Evolutionary conservation across 2,888 invertebrate species (phyloP).

Genomic region (Microctonus brassicae): DNA sequence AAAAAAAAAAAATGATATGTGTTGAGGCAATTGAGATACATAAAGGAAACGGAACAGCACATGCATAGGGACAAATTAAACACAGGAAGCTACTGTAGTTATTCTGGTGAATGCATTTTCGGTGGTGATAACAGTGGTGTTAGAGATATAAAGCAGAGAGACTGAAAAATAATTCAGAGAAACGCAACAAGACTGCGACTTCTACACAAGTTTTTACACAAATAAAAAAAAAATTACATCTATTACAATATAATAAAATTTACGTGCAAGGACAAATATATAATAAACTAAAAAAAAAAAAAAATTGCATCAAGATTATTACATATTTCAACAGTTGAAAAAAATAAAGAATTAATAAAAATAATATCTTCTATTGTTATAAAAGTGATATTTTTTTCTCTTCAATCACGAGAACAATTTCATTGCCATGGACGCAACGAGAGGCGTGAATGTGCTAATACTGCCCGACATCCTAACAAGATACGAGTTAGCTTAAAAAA

Average conservation of each 20-base stretch:
- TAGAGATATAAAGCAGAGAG: background rate
- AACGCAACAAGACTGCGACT: background rate
- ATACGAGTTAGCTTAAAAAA: conserved; percentile 29
- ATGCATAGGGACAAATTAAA: background rate
- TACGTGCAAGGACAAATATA: too few species aligned
- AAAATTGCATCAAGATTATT: too few species aligned
- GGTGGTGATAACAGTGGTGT: background rate
- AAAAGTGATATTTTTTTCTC: background rate
- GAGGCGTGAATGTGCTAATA: conserved; percentile 37
- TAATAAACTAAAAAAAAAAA: too few species aligned
- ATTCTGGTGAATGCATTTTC: background rate
- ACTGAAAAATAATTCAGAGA: background rate
- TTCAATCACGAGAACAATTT: conserved; percentile 12
- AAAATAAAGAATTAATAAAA: too few species aligned
- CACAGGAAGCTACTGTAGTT: background rate
- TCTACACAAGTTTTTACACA: background rate
- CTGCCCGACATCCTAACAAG: conserved; percentile 35
- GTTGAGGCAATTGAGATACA: background rate
- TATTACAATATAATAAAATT: background rate
- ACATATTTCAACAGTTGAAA: too few species aligned
- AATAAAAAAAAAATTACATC: background rate
- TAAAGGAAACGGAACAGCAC: background rate
- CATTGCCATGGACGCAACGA: conserved; percentile 47
- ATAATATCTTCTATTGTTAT: background rate
- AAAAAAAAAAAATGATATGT: background rate